phyloP scores from a whole-genome alignment of 2,797 vertebrate species.

The Gallinago nigripennis region DNA sequence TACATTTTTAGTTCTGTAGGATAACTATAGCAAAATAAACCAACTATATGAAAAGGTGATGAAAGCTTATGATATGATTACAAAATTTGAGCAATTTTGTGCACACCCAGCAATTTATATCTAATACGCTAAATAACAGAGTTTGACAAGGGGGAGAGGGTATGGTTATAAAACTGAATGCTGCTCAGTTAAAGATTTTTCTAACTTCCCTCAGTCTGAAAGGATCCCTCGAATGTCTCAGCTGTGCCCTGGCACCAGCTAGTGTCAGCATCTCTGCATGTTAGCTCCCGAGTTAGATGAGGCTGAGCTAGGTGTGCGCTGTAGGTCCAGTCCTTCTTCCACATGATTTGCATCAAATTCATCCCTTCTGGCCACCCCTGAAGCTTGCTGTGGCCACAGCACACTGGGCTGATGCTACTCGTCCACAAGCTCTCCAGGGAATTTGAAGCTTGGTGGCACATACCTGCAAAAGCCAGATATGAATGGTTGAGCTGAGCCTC shows the following conservation, averaged over 20 bases:
- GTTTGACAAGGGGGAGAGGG: not conserved
- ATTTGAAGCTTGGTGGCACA: not conserved
- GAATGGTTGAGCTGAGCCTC: not conserved
- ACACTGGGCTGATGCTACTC: not conserved
- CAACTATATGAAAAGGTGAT: not conserved
- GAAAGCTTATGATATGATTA: not conserved
- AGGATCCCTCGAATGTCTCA: not conserved
- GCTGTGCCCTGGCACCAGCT: not conserved
- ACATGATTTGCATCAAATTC: fast-evolving
- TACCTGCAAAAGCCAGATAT: not conserved
- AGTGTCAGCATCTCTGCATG: not conserved
- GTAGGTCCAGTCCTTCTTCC: not conserved
- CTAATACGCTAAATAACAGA: not conserved
- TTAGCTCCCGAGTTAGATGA: not conserved
- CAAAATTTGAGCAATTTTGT: not conserved
- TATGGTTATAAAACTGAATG: not conserved
- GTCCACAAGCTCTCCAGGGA: not conserved
- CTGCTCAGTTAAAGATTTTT: not conserved
- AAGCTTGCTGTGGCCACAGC: not conserved
- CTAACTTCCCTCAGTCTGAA: not conserved
- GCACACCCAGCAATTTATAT: not conserved
- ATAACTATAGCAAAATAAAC: not conserved
- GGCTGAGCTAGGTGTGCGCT: not conserved
- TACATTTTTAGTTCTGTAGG: not conserved
- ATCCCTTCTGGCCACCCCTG: too few relatives aligned